A percentile compares a stretch with the other conserved stretches of the same genome.
Evolutionary conservation across 2,113 vertebrate genomes (phyloP).

Genomic region (Peromyscus maniculatus): DNA sequence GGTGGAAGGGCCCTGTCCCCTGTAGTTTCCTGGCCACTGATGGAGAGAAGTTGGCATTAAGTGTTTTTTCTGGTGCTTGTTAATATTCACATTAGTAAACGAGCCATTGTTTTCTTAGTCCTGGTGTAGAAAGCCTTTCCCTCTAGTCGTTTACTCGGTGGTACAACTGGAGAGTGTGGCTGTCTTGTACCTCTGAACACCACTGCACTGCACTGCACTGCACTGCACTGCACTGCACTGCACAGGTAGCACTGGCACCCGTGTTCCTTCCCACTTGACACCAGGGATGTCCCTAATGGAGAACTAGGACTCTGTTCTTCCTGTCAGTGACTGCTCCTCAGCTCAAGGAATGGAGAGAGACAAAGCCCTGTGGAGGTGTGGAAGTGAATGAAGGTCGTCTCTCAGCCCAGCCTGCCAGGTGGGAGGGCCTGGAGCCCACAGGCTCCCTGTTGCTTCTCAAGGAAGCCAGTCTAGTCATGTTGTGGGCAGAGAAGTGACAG

Average conservation of each 20-base stretch:
- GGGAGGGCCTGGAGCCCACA: no score
- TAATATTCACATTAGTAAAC: accelerated
- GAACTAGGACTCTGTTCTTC: background rate
- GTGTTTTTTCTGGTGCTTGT: accelerated
- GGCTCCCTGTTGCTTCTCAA: background rate
- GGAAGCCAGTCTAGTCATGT: background rate
- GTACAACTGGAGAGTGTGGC: accelerated
- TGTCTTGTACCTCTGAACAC: no score
- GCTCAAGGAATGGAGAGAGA: background rate
- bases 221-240: no score
- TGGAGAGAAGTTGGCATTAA: background rate
- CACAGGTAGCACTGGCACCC: background rate
- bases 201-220: no score
- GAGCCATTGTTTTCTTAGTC: background rate
- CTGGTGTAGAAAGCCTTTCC: background rate
- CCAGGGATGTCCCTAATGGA: accelerated
- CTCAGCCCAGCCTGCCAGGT: no score
- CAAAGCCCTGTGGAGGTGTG: background rate
- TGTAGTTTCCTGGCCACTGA: background rate
- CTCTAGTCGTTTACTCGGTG: background rate
- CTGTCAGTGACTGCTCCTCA: background rate
- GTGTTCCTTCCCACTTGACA: no score
- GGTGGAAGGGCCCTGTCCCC: background rate
- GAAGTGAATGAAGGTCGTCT: background rate
- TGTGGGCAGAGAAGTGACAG: no score